Percentiles rank a stretch among this genome's conserved stretches.
These are phyloP conservation scores for Acridotheres tristis DNA, from an alignment of 2,797 vertebrate genomes.

Conservation along the genomic window DNA sequence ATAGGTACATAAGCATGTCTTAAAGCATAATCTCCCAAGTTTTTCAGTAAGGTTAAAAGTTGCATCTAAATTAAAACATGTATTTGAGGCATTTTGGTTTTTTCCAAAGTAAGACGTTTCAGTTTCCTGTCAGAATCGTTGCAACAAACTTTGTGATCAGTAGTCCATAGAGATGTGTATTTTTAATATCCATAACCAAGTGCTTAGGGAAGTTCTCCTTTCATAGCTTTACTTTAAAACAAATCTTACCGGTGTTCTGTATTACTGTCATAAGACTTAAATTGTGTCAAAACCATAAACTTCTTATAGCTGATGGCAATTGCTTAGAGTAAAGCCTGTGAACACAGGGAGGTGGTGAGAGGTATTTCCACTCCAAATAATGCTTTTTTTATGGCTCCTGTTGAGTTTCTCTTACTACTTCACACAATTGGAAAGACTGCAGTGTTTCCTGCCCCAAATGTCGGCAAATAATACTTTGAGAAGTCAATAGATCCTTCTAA, in stretches of 20 bases:
- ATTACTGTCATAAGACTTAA: slow-evolving; percentile 48
- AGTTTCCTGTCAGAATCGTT: slow-evolving; percentile 42
- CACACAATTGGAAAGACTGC: slow-evolving; percentile 69
- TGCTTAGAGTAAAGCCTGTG: slow-evolving; percentile 55
- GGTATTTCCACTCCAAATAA: slow-evolving; percentile 49
- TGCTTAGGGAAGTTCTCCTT: background rate
- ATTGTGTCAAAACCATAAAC: slow-evolving; percentile 34
- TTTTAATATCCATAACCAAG: slow-evolving; percentile 39
- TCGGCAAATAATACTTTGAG: slow-evolving; percentile 65
- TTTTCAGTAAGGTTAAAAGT: slow-evolving; percentile 60
- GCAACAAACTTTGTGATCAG: slow-evolving; percentile 47
- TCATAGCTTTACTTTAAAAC: slow-evolving; percentile 55
- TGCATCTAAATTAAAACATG: slow-evolving; percentile 55
- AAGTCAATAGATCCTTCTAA: slow-evolving; percentile 69
- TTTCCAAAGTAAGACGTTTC: slow-evolving; percentile 23
- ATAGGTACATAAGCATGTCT: slow-evolving; percentile 53
- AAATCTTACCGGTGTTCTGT: slow-evolving; percentile 53
- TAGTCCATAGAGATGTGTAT: slow-evolving; percentile 37
- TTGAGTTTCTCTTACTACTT: slow-evolving; percentile 46
- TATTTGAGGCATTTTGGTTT: slow-evolving; percentile 4
- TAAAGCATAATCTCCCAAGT: slow-evolving; percentile 31
- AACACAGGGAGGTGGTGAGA: slow-evolving; percentile 20
- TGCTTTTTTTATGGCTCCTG: slow-evolving; percentile 37
- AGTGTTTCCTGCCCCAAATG: slow-evolving; percentile 72
- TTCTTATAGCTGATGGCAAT: slow-evolving; percentile 28